phyloP scores from a whole-genome alignment of 2,797 vertebrate species.

The Xiphorhynchus erythropygius region DNA sequence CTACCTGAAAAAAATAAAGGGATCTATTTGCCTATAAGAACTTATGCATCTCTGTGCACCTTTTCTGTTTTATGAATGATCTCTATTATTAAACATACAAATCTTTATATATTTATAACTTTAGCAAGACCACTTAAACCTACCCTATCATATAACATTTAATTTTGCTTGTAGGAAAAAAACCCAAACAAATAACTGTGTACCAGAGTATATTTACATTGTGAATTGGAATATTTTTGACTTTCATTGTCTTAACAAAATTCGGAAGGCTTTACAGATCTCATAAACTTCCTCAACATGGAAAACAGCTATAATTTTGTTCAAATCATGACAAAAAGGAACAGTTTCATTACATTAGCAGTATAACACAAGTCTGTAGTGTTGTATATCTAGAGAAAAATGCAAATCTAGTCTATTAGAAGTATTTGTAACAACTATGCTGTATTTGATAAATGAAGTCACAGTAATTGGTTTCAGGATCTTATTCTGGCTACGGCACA shows the following conservation, averaged over 20 bases:
- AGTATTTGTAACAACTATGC: conserved; percentile 73
- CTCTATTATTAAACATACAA: background rate
- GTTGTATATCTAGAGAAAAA: conserved; percentile 53
- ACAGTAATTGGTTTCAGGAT: conserved; percentile 87
- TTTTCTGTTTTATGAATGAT: background rate
- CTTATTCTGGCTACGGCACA: conserved; percentile 72
- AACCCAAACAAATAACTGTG: background rate
- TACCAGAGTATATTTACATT: background rate
- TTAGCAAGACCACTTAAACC: background rate
- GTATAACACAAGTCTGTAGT: background rate
- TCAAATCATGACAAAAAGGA: conserved; percentile 18
- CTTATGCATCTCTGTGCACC: fast-evolving
- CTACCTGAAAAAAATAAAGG: background rate
- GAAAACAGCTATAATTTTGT: background rate
- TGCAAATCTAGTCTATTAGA: conserved; percentile 81
- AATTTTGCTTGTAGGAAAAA: background rate
- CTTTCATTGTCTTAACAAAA: background rate
- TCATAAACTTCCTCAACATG: background rate
- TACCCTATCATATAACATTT: background rate
- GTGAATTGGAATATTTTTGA: background rate
- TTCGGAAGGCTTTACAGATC: background rate
- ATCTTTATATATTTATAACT: background rate
- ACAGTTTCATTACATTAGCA: background rate
- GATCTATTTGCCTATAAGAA: background rate
- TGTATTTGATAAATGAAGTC: conserved; percentile 86